These are phyloP conservation scores for Gymnobelideus leadbeateri DNA, from an alignment of 2,113 vertebrate species.

Conservation along the genomic window DNA sequence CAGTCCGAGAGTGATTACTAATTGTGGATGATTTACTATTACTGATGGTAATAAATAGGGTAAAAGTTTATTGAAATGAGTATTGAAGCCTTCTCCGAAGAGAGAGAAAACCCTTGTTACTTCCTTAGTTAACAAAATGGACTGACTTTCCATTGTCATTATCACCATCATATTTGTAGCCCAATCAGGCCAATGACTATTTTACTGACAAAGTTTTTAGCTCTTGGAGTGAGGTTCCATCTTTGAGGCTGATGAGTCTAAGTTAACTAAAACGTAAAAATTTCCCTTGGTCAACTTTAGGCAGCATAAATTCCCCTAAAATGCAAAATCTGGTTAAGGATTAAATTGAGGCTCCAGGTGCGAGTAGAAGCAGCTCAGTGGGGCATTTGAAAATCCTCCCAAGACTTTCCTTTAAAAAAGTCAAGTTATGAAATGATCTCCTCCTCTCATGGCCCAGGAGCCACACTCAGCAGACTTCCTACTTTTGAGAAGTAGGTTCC, in stretches of 20 bases:
- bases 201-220: neutral
- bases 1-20: neutral
- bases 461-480: neutral
- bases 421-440: neutral
- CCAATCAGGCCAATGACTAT: neutral
- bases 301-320: neutral
- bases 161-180: neutral
- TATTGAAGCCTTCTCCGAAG: slow-evolving; percentile 21
- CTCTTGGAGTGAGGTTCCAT: neutral
- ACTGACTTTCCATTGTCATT: neutral
- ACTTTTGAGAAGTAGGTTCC: slow-evolving; percentile 5
- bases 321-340: neutral
- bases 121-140: slow-evolving; percentile 12
- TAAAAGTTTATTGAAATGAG: slow-evolving; percentile 34
- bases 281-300: neutral
- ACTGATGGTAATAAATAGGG: neutral
- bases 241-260: neutral
- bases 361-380: neutral
- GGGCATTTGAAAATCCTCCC: neutral
- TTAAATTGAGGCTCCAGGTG: neutral
- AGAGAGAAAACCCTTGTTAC: slow-evolving; percentile 28
- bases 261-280: neutral
- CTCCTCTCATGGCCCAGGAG: neutral
- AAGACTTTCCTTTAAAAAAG: neutral
- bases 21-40: slow-evolving; percentile 3